These are phyloP conservation scores for Limonius californicus DNA, from an alignment of 1,140 invertebrate genomes.

Conservation along the genomic window DNA sequence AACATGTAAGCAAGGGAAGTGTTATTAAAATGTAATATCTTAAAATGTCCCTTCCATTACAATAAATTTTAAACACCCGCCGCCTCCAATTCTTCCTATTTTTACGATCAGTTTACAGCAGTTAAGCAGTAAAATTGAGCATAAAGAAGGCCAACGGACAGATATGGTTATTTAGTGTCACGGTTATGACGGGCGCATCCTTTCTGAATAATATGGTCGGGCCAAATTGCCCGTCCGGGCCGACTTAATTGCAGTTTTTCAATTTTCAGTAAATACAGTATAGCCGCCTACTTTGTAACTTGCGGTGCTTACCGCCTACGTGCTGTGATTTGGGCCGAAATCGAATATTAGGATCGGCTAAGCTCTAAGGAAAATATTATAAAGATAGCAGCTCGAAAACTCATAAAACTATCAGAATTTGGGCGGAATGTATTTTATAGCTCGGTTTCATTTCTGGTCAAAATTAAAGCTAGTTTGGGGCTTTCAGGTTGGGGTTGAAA, in stretches of 20 bases:
- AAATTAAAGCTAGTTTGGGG: too few species aligned
- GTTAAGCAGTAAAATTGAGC: slow-evolving; percentile 19
- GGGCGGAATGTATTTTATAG: too few species aligned
- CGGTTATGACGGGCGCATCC: slow-evolving; percentile 23
- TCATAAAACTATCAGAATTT: too few species aligned
- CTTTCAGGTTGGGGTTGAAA: neutral
- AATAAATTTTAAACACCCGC: slow-evolving; percentile 3
- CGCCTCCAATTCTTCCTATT: slow-evolving; percentile 9
- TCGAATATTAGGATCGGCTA: too few species aligned
- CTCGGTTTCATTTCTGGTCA: too few species aligned
- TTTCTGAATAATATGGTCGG: slow-evolving; percentile 10
- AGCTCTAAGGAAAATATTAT: too few species aligned
- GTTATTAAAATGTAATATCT: neutral
- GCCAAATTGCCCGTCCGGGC: neutral
- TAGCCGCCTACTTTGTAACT: slow-evolving; percentile 13
- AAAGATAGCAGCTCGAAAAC: too few species aligned
- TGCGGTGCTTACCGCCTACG: neutral
- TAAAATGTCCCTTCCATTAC: slow-evolving; percentile 1
- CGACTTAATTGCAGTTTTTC: slow-evolving; percentile 16
- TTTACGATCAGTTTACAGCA: slow-evolving; percentile 20
- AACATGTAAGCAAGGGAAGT: neutral
- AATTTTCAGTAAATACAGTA: slow-evolving; percentile 16
- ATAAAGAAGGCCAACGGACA: slow-evolving; percentile 19
- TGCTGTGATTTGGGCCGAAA: slow-evolving; percentile 2
- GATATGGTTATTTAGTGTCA: slow-evolving; percentile 26